These are phyloP conservation scores for Apodemia duryi DNA, from an alignment of 2,888 invertebrate species.

Conservation along the genomic window DNA sequence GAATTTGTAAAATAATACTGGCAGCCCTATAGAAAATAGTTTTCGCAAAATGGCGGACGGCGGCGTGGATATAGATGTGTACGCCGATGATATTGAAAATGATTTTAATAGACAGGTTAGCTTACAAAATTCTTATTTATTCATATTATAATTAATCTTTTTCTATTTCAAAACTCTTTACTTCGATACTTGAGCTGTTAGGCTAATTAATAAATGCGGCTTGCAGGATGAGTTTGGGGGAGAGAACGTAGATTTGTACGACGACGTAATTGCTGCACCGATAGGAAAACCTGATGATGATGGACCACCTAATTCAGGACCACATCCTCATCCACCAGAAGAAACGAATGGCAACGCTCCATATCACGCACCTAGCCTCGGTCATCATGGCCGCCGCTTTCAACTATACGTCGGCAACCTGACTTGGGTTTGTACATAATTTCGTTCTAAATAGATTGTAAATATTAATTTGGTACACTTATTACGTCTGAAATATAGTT, in stretches of 20 bases:
- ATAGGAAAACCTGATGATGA: slow-evolving; percentile 79
- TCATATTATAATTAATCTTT: background rate
- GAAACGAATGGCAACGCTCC: slow-evolving; percentile 84
- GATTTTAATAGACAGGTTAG: slow-evolving; percentile 85
- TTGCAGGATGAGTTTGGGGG: slow-evolving; percentile 89
- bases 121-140: background rate
- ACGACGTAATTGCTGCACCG: slow-evolving; percentile 94
- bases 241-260: slow-evolving; percentile 95
- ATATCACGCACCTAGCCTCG: slow-evolving; percentile 86
- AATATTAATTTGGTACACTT: slow-evolving; percentile 40
- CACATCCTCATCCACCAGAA: slow-evolving; percentile 77
- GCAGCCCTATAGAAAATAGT: slow-evolving; percentile 13
- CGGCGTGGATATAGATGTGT: slow-evolving; percentile 97
- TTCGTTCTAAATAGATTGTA: slow-evolving; percentile 61
- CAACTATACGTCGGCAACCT: slow-evolving; percentile 98
- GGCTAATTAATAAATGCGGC: slow-evolving; percentile 38
- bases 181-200: background rate
- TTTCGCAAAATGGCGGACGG: slow-evolving; percentile 90
- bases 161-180: background rate
- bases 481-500: background rate
- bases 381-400: slow-evolving; percentile 88
- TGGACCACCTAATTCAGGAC: slow-evolving; percentile 77
- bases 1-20: too few relatives aligned
- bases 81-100: slow-evolving; percentile 97
- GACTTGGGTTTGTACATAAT: slow-evolving; percentile 92